A percentile compares a stretch with the other conserved stretches of the same genome.
phyloP scores from a whole-genome alignment of 2,113 vertebrate genomes.

The Brevimyrus niger region DNA sequence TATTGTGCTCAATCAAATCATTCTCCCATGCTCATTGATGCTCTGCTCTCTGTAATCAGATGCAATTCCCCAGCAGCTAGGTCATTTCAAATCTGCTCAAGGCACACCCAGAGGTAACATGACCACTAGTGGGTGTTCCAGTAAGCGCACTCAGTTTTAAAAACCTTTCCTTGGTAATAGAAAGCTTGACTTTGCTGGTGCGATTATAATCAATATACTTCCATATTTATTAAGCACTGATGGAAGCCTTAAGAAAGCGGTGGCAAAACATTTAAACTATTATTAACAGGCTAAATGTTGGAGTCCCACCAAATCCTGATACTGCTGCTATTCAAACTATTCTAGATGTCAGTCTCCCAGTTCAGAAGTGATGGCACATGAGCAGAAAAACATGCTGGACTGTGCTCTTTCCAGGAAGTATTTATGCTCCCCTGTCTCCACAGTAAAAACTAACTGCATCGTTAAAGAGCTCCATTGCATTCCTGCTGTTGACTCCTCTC shows the following conservation, averaged over 20 bases:
- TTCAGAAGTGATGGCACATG: background rate
- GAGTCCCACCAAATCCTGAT: background rate
- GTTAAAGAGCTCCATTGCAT: background rate
- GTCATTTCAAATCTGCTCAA: background rate
- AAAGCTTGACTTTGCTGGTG: background rate
- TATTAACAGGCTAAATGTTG: background rate
- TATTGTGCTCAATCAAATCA: background rate
- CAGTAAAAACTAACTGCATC: background rate
- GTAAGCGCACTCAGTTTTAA: background rate
- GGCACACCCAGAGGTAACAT: background rate
- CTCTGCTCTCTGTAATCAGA: background rate
- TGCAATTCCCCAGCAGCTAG: background rate
- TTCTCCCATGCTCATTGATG: background rate
- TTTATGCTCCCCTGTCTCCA: background rate
- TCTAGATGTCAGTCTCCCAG: background rate
- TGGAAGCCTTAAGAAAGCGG: background rate
- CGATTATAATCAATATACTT: background rate
- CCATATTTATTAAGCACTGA: background rate
- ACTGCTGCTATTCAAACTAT: background rate
- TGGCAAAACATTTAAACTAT: background rate
- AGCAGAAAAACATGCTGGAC: background rate
- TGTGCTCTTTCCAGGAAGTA: background rate
- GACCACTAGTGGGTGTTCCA: background rate
- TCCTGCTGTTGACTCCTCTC: background rate
- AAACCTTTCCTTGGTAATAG: background rate